phyloP scores from a whole-genome alignment of 1,140 invertebrate species.

The Drosophila albomicans region DNA sequence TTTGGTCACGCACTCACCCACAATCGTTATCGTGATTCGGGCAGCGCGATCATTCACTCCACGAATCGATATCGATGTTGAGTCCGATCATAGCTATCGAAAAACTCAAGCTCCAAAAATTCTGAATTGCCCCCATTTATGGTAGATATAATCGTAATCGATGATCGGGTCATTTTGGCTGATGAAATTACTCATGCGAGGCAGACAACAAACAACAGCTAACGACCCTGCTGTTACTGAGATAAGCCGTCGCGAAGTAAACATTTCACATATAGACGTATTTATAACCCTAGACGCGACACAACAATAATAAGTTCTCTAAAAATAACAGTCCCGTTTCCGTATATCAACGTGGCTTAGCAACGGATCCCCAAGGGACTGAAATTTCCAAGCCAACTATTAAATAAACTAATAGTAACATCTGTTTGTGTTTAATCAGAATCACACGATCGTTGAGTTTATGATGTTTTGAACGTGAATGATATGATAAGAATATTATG shows the following conservation, averaged over 20 bases:
- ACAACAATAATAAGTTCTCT: slow-evolving; percentile 21
- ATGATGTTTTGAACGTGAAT: neutral
- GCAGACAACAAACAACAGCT: slow-evolving; percentile 20
- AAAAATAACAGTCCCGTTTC: slow-evolving; percentile 34
- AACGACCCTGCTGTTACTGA: slow-evolving; percentile 3
- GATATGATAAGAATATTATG: slow-evolving; percentile 4
- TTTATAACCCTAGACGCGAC: slow-evolving; percentile 34
- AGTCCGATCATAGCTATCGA: neutral
- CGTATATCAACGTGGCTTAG: slow-evolving; percentile 14
- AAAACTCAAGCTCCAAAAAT: neutral
- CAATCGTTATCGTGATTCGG: neutral
- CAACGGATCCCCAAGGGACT: slow-evolving; percentile 6
- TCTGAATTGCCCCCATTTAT: neutral
- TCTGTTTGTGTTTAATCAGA: neutral
- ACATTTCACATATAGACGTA: slow-evolving; percentile 32
- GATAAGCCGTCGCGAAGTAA: slow-evolving; percentile 12
- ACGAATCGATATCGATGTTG: neutral
- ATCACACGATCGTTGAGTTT: neutral
- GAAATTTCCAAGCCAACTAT: neutral
- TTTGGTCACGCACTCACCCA: neutral
- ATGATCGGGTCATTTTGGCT: slow-evolving; percentile 3
- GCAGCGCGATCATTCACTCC: no score
- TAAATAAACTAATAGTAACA: no score
- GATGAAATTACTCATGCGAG: slow-evolving; percentile 15
- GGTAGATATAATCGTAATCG: neutral